These are phyloP conservation scores for Leptobrachium leishanense DNA, from an alignment of 2,113 vertebrate species.

Conservation along the genomic window DNA sequence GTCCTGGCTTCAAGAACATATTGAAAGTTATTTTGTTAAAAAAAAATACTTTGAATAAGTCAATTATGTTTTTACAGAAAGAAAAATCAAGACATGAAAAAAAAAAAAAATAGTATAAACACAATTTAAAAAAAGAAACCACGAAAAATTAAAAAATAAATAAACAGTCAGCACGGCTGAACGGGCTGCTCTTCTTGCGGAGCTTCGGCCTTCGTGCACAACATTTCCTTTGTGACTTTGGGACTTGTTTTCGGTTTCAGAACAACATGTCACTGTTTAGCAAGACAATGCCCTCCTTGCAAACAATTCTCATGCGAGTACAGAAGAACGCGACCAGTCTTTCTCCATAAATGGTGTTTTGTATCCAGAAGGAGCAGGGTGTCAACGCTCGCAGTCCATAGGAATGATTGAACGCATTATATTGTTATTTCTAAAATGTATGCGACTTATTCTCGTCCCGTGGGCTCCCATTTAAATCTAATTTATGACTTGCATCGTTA, in stretches of 20 bases:
- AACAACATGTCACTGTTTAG: conserved; percentile 39
- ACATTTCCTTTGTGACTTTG: conserved; percentile 24
- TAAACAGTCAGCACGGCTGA: neutral
- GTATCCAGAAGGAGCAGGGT: neutral
- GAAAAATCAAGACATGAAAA: no score
- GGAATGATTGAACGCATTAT: no score
- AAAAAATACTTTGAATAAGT: no score
- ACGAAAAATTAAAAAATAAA: neutral
- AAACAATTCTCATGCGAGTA: conserved; percentile 9
- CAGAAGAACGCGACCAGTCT: conserved; percentile 1
- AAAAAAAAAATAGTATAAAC: no score
- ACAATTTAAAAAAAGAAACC: no score
- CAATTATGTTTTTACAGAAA: no score
- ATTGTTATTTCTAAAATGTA: no score
- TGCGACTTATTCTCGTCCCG: no score
- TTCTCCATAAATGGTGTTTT: conserved; percentile 14
- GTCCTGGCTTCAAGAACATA: no score
- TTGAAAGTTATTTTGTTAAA: no score
- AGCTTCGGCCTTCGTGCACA: conserved; percentile 11
- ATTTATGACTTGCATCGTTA: no score
- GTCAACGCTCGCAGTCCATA: neutral
- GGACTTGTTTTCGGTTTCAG: neutral
- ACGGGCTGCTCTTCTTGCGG: conserved; percentile 19
- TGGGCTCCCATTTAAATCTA: no score
- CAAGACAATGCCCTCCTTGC: conserved; percentile 37